Evolutionary conservation across 2,888 invertebrate species (phyloP), one percentile per base, ranked within the genome.

Genomic region (Coelinius sp.): DNA sequence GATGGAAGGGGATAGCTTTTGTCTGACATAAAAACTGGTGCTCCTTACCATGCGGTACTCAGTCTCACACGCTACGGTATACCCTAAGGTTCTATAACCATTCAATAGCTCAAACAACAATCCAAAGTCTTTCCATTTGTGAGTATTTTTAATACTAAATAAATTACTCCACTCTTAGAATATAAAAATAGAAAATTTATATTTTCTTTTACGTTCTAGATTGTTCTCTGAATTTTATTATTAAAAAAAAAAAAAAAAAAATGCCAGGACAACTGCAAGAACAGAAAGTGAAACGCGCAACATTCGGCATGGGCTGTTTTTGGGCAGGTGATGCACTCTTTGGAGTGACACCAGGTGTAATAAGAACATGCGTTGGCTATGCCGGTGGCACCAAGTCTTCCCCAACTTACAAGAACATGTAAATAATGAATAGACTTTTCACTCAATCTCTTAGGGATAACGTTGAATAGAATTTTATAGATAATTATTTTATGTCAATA

Each of bases 251-350:
- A 10, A 41, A n/a, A 41, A 46, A 73, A 59, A 80, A 70, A 71
- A 87, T 87, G 87, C 85, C 87, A 46, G 86, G 90, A 49, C 89
- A 93, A 56, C 88, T 92, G 17, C 93, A 94, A 82, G 91, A 93
- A 88, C 90, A 92, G 75, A 91, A 91, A 81, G 91, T 91, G 64
- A 91, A 92, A 85, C 93, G 92, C 81, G 97, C 96, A 4, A 95
- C 96, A 0, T 96, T 97, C 86, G 96, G 95, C 10, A 96, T 97
- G 96, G 95, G 95, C 12, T 97, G 97, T 87, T 97, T 97, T 88
- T 97, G 97, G 97, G 95, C 95, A 31, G 94, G 94, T 68, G 97
- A 97, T 86, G 93, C 94, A 0, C 89, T 95, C 68, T 97, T 94
- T 86, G 96, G 97, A 1, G 93, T 91, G 12, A 92, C 91, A 65